Base-by-base conservation (phyloP, 2,113 vertebrate species). In the Ophiodon elongatus region DNA sequence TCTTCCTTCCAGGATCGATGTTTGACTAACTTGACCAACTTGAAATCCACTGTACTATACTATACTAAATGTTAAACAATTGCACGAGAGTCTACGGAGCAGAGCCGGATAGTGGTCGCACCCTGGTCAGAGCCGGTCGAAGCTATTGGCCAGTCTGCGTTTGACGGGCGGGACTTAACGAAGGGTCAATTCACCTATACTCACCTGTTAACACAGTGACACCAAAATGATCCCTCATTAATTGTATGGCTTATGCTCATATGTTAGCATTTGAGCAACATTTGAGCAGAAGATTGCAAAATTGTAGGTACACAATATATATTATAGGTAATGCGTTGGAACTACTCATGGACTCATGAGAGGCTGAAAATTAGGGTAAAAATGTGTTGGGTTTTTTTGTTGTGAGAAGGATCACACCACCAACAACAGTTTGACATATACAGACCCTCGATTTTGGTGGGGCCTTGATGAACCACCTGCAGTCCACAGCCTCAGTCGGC, bases 401-500 rank as follows among this genome's bases (percentile, higher is more conserved):
- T 43, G 41, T 43, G 41, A 43, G 41, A 43, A 43, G 41, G 41
- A 43, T 2, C 57, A 66, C 67, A 29, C 29, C 31, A 35, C 14
- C 8, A 33, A 23, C 13, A 39, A 7, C 27, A 31, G 17, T 6
- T 33, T 45, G 21, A 80, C 11, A 2, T 35, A 29, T 77, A 69
- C 72, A n/a, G 90, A 99, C 98, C 98, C 96, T 98, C 79, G 97
- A 96, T 82, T 91, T 94, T 2, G 97, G 97, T 39, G 98, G 98
- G 43, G 97, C 98, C 86, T 95, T 95, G 92, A 99, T 97, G 94
- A 96, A 97, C 98, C 98, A 99, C 91, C 98, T 97, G 95, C 98
- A 99, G 91, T 99, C 98, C 77, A 99, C 97, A 21, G 98, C 98
- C 88, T 99, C 97, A 11, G 94, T 96, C 79, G 94, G 95, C 83